Evolutionary conservation across 2,797 vertebrate species (phyloP).

Genomic region (Gymnodraco acuticeps): DNA sequence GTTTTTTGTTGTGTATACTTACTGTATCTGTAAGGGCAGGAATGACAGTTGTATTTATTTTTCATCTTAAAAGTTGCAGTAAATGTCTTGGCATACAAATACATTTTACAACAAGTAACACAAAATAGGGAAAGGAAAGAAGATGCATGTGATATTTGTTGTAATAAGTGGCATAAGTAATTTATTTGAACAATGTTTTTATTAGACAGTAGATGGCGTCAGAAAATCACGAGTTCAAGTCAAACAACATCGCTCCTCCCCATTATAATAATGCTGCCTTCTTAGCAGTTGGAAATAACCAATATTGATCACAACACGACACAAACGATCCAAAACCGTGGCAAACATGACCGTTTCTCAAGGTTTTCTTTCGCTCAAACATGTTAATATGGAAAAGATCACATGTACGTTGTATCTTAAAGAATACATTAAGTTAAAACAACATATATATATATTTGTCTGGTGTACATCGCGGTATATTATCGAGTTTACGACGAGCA

Average conservation of each 20-base stretch:
- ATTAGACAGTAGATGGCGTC: conserved; percentile 55
- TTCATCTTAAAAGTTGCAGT: no score
- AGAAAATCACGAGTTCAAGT: neutral
- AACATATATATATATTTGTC: no score
- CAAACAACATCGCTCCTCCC: neutral
- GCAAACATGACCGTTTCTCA: neutral
- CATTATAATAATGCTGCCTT: conserved; percentile 11
- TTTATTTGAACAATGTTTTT: neutral
- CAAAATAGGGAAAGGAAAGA: no score
- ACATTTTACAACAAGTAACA: no score
- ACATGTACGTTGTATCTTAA: rapidly evolving
- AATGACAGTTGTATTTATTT: no score
- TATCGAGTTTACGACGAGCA: rapidly evolving
- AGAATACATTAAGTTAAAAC: neutral
- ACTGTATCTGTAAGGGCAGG: neutral
- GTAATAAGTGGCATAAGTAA: no score
- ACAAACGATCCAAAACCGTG: neutral
- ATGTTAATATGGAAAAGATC: no score
- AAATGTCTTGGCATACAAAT: no score
- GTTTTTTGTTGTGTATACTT: conserved; percentile 4
- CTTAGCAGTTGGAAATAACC: neutral
- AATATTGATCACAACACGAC: rapidly evolving
- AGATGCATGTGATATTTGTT: no score
- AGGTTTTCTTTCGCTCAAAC: neutral
- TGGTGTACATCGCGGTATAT: no score